These are phyloP conservation scores for Psammodynastes pulverulentus DNA, from an alignment of 2,113 vertebrate genomes.

Conservation along the genomic window DNA sequence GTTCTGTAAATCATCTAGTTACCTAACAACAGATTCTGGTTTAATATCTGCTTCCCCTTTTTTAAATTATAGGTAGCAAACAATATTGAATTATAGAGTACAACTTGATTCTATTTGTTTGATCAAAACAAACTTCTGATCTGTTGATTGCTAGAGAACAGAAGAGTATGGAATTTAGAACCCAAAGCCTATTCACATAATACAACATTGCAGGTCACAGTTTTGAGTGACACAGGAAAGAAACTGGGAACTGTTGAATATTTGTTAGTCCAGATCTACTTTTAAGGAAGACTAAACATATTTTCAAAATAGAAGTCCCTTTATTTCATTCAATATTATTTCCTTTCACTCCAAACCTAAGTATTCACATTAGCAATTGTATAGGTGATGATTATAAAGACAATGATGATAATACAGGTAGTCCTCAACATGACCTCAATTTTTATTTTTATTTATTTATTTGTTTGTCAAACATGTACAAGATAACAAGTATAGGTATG, in stretches of 20 bases:
- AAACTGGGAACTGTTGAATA: background rate
- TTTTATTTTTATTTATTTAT: no score
- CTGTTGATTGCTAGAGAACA: background rate
- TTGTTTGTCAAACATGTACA: no score
- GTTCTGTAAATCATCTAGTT: no score
- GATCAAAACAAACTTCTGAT: background rate
- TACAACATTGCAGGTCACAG: background rate
- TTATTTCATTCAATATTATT: background rate
- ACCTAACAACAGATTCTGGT: background rate
- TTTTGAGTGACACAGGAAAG: background rate
- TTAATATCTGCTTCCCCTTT: background rate
- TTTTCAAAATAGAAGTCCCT: background rate
- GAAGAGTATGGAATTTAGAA: background rate
- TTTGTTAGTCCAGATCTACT: background rate
- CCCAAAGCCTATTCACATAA: background rate
- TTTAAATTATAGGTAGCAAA: background rate
- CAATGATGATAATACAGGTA: background rate
- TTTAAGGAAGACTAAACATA: background rate
- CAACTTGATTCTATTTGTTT: background rate
- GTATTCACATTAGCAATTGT: background rate
- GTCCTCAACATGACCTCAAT: background rate
- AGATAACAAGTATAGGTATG: no score
- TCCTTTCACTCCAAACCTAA: background rate
- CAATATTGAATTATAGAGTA: background rate
- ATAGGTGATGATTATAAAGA: background rate